phyloP scores from a whole-genome alignment of 2,113 vertebrate species.

The Larimichthys polyactis region DNA sequence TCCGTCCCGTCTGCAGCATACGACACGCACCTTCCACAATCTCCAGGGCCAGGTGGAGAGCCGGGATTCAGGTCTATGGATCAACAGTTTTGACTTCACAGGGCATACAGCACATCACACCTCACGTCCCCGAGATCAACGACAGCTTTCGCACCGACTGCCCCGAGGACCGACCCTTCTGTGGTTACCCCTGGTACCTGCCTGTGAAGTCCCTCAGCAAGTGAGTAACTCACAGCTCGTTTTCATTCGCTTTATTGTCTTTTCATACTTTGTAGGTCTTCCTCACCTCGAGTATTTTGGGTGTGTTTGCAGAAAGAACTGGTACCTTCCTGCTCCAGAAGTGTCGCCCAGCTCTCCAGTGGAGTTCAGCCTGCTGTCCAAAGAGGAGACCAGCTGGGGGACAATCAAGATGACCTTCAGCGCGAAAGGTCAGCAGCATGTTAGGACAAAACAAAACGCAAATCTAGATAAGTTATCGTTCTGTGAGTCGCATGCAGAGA shows the following conservation, averaged over 20 bases:
- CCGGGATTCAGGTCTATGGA: constrained; percentile 95
- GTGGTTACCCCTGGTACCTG: constrained; percentile 96
- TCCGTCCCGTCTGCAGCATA: constrained; percentile 83
- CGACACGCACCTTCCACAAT: constrained; percentile 89
- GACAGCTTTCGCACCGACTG: constrained; percentile 89
- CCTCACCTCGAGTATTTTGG: not conserved
- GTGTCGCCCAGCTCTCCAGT: constrained; percentile 86
- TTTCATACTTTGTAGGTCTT: not conserved
- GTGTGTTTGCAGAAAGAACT: constrained; percentile 89
- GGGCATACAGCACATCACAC: constrained; percentile 92
- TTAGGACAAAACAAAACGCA: not conserved
- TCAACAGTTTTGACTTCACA: constrained; percentile 96
- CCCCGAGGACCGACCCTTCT: constrained; percentile 89
- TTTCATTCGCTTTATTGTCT: not conserved
- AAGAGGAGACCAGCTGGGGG: constrained; percentile 87
- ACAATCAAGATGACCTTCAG: constrained; percentile 90
- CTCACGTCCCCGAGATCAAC: constrained; percentile 92
- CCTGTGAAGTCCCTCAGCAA: constrained; percentile 94
- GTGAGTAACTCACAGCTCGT: constrained; percentile 76
- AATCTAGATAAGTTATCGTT: not conserved
- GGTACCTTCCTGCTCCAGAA: constrained; percentile 93
- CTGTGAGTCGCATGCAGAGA: not conserved
- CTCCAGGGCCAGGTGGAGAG: constrained; percentile 89
- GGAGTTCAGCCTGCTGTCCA: constrained; percentile 89
- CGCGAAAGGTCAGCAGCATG: constrained; percentile 84